Conservation (phyloP, 2,797 vertebrate species). For the Acestrorhynchus altus region DNA sequence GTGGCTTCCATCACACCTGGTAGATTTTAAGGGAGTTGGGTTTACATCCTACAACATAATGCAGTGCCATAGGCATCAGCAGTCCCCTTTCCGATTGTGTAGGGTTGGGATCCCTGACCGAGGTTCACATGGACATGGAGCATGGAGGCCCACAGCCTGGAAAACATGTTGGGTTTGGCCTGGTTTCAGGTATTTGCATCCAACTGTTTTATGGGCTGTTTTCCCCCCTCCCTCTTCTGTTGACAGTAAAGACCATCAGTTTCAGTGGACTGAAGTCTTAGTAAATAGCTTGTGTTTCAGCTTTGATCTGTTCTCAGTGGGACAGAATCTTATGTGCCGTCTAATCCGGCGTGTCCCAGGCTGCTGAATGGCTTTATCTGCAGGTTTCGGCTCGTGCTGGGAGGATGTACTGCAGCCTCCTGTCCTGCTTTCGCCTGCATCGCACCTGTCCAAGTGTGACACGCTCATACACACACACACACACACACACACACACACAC, state of each 20-base stretch:
- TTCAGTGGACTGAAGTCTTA: background rate
- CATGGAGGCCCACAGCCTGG: no score
- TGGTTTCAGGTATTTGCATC: no score
- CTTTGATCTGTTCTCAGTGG: constrained; percentile 13
- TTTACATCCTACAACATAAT: no score
- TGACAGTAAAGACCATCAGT: background rate
- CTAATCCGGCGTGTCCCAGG: background rate
- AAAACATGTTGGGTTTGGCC: no score
- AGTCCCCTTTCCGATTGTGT: no score
- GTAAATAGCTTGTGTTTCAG: background rate
- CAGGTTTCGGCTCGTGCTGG: constrained; percentile 5
- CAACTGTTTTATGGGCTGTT: no score
- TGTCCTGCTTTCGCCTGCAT: background rate
- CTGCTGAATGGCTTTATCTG: constrained; percentile 18
- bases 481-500: background rate
- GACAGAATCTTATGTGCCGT: background rate
- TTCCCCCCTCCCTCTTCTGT: background rate
- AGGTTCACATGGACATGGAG: no score
- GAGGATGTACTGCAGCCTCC: constrained; percentile 21
- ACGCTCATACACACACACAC: background rate
- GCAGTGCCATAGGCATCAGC: no score
- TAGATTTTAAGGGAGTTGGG: no score
- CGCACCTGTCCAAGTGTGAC: background rate
- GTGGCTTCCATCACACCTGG: no score
- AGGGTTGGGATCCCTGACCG: no score